Evolutionary conservation across 1,140 invertebrate genomes (phyloP).

Genomic region (Littorina saxatilis): DNA sequence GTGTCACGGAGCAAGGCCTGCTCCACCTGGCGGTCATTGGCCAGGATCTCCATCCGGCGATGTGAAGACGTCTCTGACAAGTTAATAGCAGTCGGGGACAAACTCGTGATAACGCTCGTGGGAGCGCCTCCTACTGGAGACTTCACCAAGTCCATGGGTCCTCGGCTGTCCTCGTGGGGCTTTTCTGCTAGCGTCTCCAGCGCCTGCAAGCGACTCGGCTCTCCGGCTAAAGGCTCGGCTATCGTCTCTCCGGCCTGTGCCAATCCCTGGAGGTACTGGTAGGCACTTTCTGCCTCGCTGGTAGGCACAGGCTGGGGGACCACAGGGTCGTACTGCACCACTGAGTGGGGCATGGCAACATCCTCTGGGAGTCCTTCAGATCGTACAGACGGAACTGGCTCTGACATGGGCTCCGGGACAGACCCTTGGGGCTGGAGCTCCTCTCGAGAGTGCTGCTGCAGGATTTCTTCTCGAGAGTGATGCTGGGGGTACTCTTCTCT

Average conservation of each 20-base stretch:
- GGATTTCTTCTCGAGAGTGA: constrained; percentile 7
- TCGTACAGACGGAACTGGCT: constrained; percentile 33
- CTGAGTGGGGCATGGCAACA: constrained; percentile 34
- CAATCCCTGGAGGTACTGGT: constrained; percentile 62
- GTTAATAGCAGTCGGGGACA: constrained; percentile 42
- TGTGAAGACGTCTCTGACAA: constrained; percentile 57
- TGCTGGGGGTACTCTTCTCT: constrained; percentile 20
- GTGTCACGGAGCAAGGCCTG: constrained; percentile 51
- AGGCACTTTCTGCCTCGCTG: constrained; percentile 61
- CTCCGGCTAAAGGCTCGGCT: constrained; percentile 45
- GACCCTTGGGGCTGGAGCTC: constrained; percentile 43
- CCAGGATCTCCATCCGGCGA: constrained; percentile 65
- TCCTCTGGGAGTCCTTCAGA: constrained; percentile 34
- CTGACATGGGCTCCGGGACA: constrained; percentile 40
- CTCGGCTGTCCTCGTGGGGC: constrained; percentile 48
- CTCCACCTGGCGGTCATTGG: constrained; percentile 57
- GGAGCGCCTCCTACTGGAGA: constrained; percentile 45
- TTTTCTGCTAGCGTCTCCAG: constrained; percentile 51
- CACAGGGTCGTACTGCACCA: constrained; percentile 40
- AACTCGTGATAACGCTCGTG: constrained; percentile 47
- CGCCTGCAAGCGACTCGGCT: constrained; percentile 42
- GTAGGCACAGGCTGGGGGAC: constrained; percentile 20
- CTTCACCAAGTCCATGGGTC: constrained; percentile 44
- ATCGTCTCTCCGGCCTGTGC: constrained; percentile 40
- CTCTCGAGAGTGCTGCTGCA: constrained; percentile 34